Conservation (phyloP, 2,888 invertebrate genomes). For the Suillia variegata region DNA sequence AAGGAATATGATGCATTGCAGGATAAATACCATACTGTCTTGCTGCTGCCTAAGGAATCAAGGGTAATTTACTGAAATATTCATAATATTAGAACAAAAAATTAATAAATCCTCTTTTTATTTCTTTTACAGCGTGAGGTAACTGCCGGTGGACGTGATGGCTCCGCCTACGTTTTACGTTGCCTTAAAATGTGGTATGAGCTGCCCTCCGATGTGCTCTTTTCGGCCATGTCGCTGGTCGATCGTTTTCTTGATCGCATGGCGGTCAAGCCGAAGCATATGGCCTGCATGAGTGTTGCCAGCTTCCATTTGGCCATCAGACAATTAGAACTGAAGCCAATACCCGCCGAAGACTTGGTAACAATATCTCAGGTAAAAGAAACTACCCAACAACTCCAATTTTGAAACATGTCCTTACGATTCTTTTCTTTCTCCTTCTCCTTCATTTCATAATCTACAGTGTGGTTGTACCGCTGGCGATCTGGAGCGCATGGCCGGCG, state of each 20-base stretch:
- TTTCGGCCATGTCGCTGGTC: conserved; percentile 78
- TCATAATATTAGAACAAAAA: conserved; percentile 10
- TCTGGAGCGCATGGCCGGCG: conserved; percentile 83
- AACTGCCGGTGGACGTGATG: conserved; percentile 77
- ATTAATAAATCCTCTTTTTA: no score
- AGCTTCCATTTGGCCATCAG: conserved; percentile 83
- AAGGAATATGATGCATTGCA: conserved; percentile 74
- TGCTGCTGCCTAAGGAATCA: conserved; percentile 69
- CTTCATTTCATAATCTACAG: conserved; percentile 65
- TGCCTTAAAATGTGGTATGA: conserved; percentile 87
- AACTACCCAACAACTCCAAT: neutral
- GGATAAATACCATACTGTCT: conserved; percentile 72
- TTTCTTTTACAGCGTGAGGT: conserved; percentile 66
- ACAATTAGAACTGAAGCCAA: conserved; percentile 66
- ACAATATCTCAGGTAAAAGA: conserved; percentile 61
- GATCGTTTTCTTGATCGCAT: conserved; percentile 83
- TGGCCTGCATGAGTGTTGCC: conserved; percentile 85
- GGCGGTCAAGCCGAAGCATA: conserved; percentile 81
- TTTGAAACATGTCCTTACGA: no score
- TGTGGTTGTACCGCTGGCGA: conserved; percentile 86
- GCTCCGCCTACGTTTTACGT: conserved; percentile 79
- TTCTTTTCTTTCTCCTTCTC: conserved; percentile 50
- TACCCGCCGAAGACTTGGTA: conserved; percentile 72
- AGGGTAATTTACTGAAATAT: conserved; percentile 69
- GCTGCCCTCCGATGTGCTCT: conserved; percentile 77